phyloP scores from a whole-genome alignment of 1,140 invertebrate species.

The Steinernema feltiae region DNA sequence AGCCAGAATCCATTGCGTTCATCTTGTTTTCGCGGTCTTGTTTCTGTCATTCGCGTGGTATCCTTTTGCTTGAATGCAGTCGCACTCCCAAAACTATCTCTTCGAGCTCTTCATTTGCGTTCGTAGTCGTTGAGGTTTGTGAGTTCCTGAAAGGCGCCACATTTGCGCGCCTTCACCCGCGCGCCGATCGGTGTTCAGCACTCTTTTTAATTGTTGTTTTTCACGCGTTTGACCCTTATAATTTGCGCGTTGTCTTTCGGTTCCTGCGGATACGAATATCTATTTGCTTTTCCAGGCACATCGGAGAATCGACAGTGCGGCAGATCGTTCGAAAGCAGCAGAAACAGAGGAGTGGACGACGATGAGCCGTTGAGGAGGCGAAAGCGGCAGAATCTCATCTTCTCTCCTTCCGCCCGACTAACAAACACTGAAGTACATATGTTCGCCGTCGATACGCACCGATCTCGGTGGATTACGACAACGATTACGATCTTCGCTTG shows the following conservation, averaged over 20 bases:
- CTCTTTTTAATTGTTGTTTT: constrained; percentile 10
- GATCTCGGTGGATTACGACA: neutral
- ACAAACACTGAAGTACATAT: neutral
- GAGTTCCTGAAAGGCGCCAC: no score
- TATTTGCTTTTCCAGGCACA: neutral
- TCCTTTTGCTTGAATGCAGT: no score
- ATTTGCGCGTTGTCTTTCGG: neutral
- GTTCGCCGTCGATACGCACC: neutral
- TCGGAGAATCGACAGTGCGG: neutral
- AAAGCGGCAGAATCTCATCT: neutral
- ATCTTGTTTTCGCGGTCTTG: neutral
- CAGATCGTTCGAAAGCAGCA: neutral
- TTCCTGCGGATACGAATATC: neutral
- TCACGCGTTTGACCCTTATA: constrained; percentile 5
- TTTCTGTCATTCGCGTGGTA: neutral
- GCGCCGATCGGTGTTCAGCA: no score
- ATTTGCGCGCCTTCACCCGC: no score
- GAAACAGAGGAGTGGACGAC: neutral
- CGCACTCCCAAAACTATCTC: no score
- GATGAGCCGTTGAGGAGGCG: neutral
- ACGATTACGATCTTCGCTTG: neutral
- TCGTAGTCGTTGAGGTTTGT: no score
- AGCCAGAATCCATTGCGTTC: neutral
- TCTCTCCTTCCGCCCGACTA: neutral
- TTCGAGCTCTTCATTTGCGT: no score